phyloP scores from a whole-genome alignment of 2,888 invertebrate species.

The Catocala fraxini region DNA sequence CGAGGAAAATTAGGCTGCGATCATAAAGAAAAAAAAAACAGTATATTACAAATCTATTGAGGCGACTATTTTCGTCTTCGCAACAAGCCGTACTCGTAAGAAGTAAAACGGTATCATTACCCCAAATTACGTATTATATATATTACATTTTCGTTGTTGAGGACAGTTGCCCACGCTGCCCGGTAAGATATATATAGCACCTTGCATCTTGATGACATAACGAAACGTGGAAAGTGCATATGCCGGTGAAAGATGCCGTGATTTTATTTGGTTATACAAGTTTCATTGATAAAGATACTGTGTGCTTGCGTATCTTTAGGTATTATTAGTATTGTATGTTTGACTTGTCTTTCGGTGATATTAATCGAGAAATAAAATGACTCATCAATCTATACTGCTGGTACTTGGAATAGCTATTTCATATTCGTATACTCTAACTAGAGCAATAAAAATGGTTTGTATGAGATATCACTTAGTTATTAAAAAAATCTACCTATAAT shows the following conservation, averaged over 20 bases:
- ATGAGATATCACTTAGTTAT: too few relatives aligned
- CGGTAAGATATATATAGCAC: constrained; percentile 63
- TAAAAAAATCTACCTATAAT: too few relatives aligned
- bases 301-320: neutral
- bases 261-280: too few relatives aligned
- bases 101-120: constrained; percentile 35
- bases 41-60: constrained; percentile 14
- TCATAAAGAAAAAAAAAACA: constrained; percentile 8
- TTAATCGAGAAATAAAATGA: neutral
- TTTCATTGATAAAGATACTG: neutral
- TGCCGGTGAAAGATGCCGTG: neutral
- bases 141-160: constrained; percentile 60
- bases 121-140: constrained; percentile 35
- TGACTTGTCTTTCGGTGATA: neutral
- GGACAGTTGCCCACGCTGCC: constrained; percentile 57
- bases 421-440: too few relatives aligned
- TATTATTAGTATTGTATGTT: neutral
- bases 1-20: constrained; percentile 6
- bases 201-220: constrained; percentile 69
- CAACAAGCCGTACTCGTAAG: constrained; percentile 18
- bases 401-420: neutral
- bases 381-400: neutral
- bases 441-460: too few relatives aligned
- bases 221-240: constrained; percentile 54
- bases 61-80: constrained; percentile 26